phyloP scores from a whole-genome alignment of 2,888 invertebrate genomes.

The Eilema depressum region DNA sequence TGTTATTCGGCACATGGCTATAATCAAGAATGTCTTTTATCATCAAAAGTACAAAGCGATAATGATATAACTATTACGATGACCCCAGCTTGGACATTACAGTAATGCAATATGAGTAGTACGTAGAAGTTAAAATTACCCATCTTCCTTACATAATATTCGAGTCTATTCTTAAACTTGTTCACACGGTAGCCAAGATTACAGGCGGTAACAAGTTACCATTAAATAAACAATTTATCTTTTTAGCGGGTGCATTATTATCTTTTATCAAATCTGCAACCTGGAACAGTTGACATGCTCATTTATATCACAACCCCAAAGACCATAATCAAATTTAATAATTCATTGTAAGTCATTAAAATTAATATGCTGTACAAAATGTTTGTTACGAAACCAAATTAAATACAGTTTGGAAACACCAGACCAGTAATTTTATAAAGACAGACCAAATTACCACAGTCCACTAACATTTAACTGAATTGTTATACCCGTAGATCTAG shows the following conservation, averaged over 20 bases:
- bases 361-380: slow-evolving; percentile 11
- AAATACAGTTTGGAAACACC: slow-evolving; percentile 39
- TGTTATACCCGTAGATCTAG: slow-evolving; percentile 59
- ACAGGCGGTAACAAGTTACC: slow-evolving; percentile 9
- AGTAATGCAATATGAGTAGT: slow-evolving; percentile 13
- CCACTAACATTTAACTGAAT: slow-evolving; percentile 54
- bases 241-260: slow-evolving; percentile 4
- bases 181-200: slow-evolving; percentile 21
- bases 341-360: slow-evolving; percentile 5
- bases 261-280: background rate
- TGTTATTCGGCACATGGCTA: background rate
- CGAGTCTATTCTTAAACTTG: slow-evolving; percentile 11
- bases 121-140: slow-evolving; percentile 5
- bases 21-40: background rate
- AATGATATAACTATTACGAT: slow-evolving; percentile 7
- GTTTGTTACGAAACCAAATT: slow-evolving; percentile 41
- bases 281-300: background rate
- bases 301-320: background rate
- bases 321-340: background rate
- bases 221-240: slow-evolving; percentile 9
- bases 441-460: slow-evolving; percentile 48
- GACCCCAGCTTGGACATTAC: slow-evolving; percentile 1
- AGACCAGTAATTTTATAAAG: slow-evolving; percentile 49
- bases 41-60: slow-evolving; percentile 8
- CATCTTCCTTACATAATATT: slow-evolving; percentile 15